phyloP scores from a whole-genome alignment of 2,113 vertebrate genomes.

The Neopipo cinnamomea region DNA sequence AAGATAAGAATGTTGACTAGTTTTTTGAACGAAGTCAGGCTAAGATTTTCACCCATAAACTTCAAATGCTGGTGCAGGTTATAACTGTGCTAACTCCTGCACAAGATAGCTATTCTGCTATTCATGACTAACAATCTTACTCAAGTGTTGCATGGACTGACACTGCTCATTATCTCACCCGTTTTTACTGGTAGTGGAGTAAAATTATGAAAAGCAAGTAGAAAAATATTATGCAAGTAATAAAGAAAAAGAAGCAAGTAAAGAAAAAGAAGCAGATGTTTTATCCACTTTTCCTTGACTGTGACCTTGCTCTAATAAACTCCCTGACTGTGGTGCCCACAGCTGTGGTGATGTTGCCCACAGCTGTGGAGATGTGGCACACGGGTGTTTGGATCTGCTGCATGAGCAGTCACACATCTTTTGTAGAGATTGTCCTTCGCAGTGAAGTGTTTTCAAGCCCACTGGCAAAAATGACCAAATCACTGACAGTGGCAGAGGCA shows the following conservation, averaged over 20 bases:
- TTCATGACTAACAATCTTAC: not conserved
- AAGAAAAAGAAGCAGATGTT: not conserved
- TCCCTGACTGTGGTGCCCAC: rapidly evolving
- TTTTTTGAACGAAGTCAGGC: not conserved
- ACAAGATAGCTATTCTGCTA: not conserved
- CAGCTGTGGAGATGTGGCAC: slow-evolving; percentile 33
- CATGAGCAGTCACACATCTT: not conserved
- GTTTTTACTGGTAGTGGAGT: not conserved
- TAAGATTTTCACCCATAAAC: not conserved
- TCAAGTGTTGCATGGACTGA: not conserved
- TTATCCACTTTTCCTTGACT: not conserved
- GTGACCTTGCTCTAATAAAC: not conserved
- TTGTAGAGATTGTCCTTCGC: not conserved
- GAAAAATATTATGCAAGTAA: not conserved
- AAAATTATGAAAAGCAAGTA: not conserved
- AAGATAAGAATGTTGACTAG: not conserved
- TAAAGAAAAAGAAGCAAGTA: not conserved
- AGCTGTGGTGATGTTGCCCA: slow-evolving; percentile 17
- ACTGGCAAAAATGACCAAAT: not conserved
- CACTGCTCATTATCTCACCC: not conserved
- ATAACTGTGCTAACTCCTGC: not conserved
- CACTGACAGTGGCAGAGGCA: not conserved
- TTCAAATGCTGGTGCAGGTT: not conserved
- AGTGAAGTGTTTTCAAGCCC: not conserved
- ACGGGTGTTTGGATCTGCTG: not conserved